Conservation (phyloP, 2,797 vertebrate genomes). For the Sebastes matsubarae region DNA sequence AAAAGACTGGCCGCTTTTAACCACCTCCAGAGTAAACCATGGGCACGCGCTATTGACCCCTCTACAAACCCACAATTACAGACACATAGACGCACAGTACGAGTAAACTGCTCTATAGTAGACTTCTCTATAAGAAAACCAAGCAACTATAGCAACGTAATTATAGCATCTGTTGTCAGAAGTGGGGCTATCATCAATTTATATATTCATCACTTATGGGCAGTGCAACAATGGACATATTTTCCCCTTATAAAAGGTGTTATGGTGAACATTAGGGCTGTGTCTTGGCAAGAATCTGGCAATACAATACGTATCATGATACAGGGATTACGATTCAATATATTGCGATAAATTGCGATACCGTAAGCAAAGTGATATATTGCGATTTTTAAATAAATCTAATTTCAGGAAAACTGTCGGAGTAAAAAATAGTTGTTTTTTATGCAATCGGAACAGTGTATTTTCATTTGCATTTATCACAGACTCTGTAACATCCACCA, state of each 20-base stretch:
- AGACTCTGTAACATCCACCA: too few species aligned
- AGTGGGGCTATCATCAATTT: neutral
- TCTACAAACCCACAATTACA: conserved; percentile 62
- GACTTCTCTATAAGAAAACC: neutral
- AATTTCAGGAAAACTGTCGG: too few species aligned
- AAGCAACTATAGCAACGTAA: neutral
- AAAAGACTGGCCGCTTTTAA: conserved; percentile 68
- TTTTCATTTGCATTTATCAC: too few species aligned
- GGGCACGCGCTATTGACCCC: conserved; percentile 69
- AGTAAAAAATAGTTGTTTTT: too few species aligned
- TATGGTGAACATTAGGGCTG: neutral
- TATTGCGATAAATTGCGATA: too few species aligned
- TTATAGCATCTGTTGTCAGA: neutral
- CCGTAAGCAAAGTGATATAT: too few species aligned
- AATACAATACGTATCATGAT: too few species aligned
- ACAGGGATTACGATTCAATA: too few species aligned
- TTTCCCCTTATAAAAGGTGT: neutral
- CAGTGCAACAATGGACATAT: neutral
- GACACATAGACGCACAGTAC: neutral
- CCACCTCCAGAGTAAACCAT: conserved; percentile 73
- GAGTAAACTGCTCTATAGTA: neutral
- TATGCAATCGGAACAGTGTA: too few species aligned
- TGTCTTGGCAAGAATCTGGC: too few species aligned
- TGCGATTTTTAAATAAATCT: too few species aligned
- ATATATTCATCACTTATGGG: neutral